These are phyloP conservation scores for Pseudolaguvia tuberculata DNA, from an alignment of 2,113 vertebrate species.

Conservation along the genomic window DNA sequence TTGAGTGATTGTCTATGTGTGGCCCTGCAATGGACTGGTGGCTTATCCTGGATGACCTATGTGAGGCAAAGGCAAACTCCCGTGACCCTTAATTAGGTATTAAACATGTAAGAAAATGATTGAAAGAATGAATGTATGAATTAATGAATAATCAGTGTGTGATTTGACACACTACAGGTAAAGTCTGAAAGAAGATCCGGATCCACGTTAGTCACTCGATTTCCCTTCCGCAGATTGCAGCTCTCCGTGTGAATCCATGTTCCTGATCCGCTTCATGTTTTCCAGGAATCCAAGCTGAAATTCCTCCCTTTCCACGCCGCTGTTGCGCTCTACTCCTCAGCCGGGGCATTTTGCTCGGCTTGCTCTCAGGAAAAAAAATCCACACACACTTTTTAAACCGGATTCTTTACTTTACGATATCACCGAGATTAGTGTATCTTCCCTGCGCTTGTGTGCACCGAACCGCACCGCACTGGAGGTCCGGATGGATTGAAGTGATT, in stretches of 20 bases:
- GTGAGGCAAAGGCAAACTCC: too few relatives aligned
- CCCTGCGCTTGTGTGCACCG: neutral
- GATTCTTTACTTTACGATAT: neutral
- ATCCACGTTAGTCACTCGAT: neutral
- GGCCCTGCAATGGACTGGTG: too few relatives aligned
- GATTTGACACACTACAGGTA: too few relatives aligned
- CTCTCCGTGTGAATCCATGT: constrained; percentile 49
- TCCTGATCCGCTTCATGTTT: constrained; percentile 66
- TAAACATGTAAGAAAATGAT: too few relatives aligned
- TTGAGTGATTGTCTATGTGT: too few relatives aligned
- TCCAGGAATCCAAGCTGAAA: constrained; percentile 59
- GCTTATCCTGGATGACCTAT: too few relatives aligned
- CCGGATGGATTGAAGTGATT: constrained; percentile 69
- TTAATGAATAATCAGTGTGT: too few relatives aligned
- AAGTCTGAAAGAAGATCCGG: too few relatives aligned
- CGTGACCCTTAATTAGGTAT: too few relatives aligned
- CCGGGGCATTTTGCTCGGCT: constrained; percentile 18
- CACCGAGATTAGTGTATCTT: neutral
- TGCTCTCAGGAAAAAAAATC: neutral
- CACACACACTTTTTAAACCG: neutral
- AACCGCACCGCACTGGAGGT: constrained; percentile 47
- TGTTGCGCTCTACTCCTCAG: constrained; percentile 51
- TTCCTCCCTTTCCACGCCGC: constrained; percentile 66
- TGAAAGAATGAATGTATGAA: too few relatives aligned
- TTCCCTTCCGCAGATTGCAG: constrained; percentile 30